phyloP scores from a whole-genome alignment of 2,797 vertebrate species.

The Arctocebus calabarensis region DNA sequence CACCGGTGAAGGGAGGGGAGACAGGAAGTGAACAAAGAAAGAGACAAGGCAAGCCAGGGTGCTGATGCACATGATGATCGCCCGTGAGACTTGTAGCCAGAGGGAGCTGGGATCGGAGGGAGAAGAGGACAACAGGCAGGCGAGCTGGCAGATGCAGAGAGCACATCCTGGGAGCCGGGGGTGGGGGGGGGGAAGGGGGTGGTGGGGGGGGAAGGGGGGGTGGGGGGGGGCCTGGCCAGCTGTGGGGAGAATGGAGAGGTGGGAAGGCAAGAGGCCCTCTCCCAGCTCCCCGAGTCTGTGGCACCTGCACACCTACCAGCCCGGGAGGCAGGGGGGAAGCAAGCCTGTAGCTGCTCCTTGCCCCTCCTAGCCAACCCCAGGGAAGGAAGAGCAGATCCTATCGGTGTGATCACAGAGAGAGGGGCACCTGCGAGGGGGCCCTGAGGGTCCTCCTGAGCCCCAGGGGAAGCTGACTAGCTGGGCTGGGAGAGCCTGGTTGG shows the following conservation, averaged over 20 bases:
- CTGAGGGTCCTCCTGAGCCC: background rate
- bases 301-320: background rate
- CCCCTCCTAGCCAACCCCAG: background rate
- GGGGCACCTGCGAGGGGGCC: background rate
- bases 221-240: no score
- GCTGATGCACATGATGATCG: no score
- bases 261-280: background rate
- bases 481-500: background rate
- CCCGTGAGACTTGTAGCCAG: no score
- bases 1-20: no score
- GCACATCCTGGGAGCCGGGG: no score
- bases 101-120: no score
- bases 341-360: background rate
- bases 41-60: no score
- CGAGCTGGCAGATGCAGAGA: no score
- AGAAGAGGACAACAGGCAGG: no score
- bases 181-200: no score
- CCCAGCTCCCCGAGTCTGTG: background rate
- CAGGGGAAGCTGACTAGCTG: background rate
- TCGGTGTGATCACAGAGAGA: background rate
- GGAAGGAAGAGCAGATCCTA: background rate
- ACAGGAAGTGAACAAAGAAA: no score
- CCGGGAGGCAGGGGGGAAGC: background rate
- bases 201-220: no score
- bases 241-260: background rate